Conservation (phyloP, 2,888 invertebrate genomes). For the Trachelus troglodyta region DNA sequence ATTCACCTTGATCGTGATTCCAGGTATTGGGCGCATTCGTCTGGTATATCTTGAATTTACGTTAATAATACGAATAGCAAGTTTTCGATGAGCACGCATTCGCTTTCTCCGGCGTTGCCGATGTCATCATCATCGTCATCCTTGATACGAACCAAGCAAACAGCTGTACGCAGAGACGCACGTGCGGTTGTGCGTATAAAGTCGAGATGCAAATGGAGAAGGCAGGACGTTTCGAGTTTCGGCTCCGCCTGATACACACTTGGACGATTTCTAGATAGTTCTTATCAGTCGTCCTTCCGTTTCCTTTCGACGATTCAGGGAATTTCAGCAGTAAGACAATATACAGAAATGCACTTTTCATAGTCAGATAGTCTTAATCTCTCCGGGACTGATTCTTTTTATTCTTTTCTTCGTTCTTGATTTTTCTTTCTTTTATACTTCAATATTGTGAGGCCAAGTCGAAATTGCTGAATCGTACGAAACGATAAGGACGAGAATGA, state of each 20-base stretch:
- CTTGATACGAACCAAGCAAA: not conserved
- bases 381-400: not conserved
- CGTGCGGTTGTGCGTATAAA: constrained; percentile 10
- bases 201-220: constrained; percentile 25
- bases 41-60: not conserved
- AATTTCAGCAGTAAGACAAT: not conserved
- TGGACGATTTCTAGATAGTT: constrained; percentile 44
- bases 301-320: constrained; percentile 27
- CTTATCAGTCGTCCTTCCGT: constrained; percentile 44
- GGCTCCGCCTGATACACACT: constrained; percentile 39
- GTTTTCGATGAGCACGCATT: not conserved
- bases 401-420: not conserved
- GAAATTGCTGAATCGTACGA: constrained; percentile 34
- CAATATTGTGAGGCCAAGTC: constrained; percentile 45
- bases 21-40: not conserved
- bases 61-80: not conserved
- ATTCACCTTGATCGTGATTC: not conserved
- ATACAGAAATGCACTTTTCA: not conserved
- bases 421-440: not conserved
- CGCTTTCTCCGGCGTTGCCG: constrained; percentile 16
- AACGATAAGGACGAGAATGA: constrained; percentile 38
- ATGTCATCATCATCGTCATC: not conserved
- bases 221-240: constrained; percentile 52
- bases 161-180: not conserved
- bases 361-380: not conserved